A percentile compares a stretch with the other conserved stretches of the same genome.
Conservation (phyloP, 2,888 invertebrate genomes). For the Invenusta paracnida region DNA sequence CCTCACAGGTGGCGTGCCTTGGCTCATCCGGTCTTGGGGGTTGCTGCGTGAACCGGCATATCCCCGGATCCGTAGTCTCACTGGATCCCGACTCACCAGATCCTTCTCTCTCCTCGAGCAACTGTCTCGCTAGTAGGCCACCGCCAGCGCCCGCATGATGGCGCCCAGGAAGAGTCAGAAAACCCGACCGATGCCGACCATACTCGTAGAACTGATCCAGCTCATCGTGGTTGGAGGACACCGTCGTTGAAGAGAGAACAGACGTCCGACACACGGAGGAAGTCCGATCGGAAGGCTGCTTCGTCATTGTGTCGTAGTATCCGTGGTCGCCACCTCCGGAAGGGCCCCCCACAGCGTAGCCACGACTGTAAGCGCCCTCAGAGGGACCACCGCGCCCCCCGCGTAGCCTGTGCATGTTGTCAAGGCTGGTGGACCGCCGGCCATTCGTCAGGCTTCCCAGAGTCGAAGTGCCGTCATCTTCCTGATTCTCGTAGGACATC, state of each 20-base stretch:
- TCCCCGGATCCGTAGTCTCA: conserved; percentile 55
- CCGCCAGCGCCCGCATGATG: not conserved
- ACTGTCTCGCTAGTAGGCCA: conserved; percentile 49
- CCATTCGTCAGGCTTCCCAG: not conserved
- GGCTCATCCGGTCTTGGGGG: conserved; percentile 56
- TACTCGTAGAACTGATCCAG: conserved; percentile 54
- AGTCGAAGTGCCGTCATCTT: not conserved
- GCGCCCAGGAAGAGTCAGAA: conserved; percentile 49
- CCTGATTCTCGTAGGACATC: not conserved
- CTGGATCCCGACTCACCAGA: conserved; percentile 51
- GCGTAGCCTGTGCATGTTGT: not conserved
- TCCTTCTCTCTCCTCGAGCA: conserved; percentile 48
- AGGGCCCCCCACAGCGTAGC: not conserved
- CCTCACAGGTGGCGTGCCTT: conserved; percentile 55
- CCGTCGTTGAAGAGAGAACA: conserved; percentile 55
- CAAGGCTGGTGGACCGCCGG: not conserved
- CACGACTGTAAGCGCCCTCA: conserved; percentile 3
- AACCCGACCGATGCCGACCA: conserved; percentile 47
- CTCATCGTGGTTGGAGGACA: conserved; percentile 55
- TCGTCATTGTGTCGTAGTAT: not conserved
- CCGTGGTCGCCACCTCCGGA: conserved; percentile 8
- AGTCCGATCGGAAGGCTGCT: not conserved
- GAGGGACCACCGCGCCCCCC: not conserved
- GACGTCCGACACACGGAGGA: conserved; percentile 44
- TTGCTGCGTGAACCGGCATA: conserved; percentile 54